phyloP scores from a whole-genome alignment of 2,797 vertebrate species.

The Corythornis leucogaster region DNA sequence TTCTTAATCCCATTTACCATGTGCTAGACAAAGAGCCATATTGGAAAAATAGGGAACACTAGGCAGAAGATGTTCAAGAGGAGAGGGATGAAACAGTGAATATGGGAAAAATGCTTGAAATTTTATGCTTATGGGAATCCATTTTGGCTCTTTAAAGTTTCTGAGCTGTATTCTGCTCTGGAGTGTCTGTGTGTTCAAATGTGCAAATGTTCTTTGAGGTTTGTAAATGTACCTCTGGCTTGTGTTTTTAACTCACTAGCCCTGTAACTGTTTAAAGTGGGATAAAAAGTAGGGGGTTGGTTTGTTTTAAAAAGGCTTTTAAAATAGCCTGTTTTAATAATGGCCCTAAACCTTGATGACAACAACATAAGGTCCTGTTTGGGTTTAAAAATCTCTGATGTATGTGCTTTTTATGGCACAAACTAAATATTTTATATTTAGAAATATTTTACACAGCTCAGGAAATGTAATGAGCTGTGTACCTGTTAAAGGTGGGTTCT shows the following conservation, averaged over 20 bases:
- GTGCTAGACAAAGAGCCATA: not conserved
- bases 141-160: not conserved
- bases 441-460: not conserved
- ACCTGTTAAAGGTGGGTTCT: not conserved
- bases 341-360: no score
- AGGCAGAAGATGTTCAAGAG: not conserved
- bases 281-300: not conserved
- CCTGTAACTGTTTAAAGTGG: not conserved
- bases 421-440: not conserved
- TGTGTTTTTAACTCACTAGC: not conserved
- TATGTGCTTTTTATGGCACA: not conserved
- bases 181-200: not conserved
- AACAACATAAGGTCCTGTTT: not conserved
- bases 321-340: no score
- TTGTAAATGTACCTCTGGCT: not conserved
- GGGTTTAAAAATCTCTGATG: not conserved
- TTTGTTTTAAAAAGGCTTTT: not conserved
- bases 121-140: not conserved
- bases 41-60: not conserved
- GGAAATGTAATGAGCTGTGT: not conserved
- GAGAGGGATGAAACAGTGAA: not conserved
- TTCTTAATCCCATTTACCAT: not conserved
- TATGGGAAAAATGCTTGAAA: not conserved
- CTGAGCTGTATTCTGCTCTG: not conserved
- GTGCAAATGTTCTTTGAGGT: not conserved